Evolutionary conservation across 1,140 invertebrate genomes (phyloP).

Genomic region (Cyphomyrmex costatus): DNA sequence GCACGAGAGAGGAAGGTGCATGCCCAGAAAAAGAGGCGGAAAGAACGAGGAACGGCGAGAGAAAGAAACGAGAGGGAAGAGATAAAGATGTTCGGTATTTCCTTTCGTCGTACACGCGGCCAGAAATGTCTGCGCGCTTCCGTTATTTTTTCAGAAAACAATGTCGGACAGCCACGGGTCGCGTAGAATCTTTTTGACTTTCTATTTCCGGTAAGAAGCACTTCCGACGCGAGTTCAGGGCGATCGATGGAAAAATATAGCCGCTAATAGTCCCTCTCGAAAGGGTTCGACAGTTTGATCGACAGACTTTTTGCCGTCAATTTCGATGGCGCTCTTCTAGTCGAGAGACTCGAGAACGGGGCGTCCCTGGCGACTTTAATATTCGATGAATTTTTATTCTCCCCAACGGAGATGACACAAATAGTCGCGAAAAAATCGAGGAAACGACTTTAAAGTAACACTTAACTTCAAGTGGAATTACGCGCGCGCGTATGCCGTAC

Average conservation of each 20-base stretch:
- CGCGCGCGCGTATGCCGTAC: neutral
- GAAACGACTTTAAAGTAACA: slow-evolving; percentile 27
- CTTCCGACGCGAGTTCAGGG: neutral
- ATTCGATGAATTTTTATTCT: slow-evolving; percentile 57
- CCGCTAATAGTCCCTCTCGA: slow-evolving; percentile 56
- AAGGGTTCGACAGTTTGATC: slow-evolving; percentile 57
- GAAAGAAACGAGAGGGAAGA: slow-evolving; percentile 34
- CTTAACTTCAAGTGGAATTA: slow-evolving; percentile 22
- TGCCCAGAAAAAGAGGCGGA: slow-evolving; percentile 47
- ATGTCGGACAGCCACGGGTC: slow-evolving; percentile 34
- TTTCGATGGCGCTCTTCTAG: slow-evolving; percentile 50
- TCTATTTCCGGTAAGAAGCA: slow-evolving; percentile 49
- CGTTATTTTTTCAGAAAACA: slow-evolving; percentile 74
- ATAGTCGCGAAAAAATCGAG: slow-evolving; percentile 17
- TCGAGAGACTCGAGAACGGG: slow-evolving; percentile 39
- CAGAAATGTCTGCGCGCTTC: slow-evolving; percentile 56
- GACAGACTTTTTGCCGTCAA: slow-evolving; percentile 61
- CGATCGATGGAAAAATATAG: slow-evolving; percentile 58
- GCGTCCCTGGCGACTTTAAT: slow-evolving; percentile 49
- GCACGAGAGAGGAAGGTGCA: slow-evolving; percentile 52
- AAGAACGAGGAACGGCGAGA: slow-evolving; percentile 48
- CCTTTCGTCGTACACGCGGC: slow-evolving; percentile 53
- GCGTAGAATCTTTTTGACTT: slow-evolving; percentile 39
- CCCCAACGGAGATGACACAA: neutral
- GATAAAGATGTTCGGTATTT: slow-evolving; percentile 71